These are phyloP conservation scores for Lordiphosa andalusiaca DNA, from an alignment of 2,888 invertebrate species.

Conservation along the genomic window DNA sequence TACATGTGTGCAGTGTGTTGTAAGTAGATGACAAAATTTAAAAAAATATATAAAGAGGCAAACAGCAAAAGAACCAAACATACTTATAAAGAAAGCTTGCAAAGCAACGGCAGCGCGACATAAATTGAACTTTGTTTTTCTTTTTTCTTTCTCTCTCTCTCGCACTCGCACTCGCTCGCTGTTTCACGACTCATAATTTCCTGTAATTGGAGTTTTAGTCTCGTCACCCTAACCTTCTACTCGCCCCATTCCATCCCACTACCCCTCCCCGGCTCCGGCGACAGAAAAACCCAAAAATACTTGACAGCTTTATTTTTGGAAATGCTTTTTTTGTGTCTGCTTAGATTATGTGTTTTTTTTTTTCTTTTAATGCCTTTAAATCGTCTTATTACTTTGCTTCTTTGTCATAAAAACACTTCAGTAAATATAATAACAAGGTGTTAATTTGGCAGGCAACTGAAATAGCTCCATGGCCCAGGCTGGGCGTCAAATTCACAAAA, in stretches of 20 bases:
- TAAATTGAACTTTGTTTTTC: constrained; percentile 67
- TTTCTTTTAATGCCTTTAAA: constrained; percentile 21
- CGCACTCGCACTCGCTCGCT: constrained; percentile 7
- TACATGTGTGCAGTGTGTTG: constrained; percentile 38
- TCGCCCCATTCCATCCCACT: background rate
- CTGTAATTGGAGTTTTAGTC: constrained; percentile 67
- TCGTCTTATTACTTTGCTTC: constrained; percentile 31
- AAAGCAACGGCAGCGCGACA: constrained; percentile 51
- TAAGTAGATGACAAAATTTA: constrained; percentile 61
- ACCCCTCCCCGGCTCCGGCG: background rate
- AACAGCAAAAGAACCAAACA: constrained; percentile 43
- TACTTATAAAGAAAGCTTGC: constrained; percentile 54
- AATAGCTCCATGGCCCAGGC: constrained; percentile 4
- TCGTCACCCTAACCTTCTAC: constrained; percentile 19
- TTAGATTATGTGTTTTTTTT: constrained; percentile 33
- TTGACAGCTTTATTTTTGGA: constrained; percentile 40
- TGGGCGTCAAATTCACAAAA: background rate
- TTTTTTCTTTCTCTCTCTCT: constrained; percentile 7
- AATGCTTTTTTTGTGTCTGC: constrained; percentile 26
- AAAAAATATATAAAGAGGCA: constrained; percentile 1
- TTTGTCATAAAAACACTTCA: constrained; percentile 4
- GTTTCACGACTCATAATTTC: constrained; percentile 60
- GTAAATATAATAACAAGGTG: constrained; percentile 38
- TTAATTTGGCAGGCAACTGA: constrained; percentile 29
- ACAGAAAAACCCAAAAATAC: constrained; percentile 10